These are phyloP conservation scores for Megastigmus dorsalis DNA, from an alignment of 2,888 invertebrate species.

Conservation along the genomic window DNA sequence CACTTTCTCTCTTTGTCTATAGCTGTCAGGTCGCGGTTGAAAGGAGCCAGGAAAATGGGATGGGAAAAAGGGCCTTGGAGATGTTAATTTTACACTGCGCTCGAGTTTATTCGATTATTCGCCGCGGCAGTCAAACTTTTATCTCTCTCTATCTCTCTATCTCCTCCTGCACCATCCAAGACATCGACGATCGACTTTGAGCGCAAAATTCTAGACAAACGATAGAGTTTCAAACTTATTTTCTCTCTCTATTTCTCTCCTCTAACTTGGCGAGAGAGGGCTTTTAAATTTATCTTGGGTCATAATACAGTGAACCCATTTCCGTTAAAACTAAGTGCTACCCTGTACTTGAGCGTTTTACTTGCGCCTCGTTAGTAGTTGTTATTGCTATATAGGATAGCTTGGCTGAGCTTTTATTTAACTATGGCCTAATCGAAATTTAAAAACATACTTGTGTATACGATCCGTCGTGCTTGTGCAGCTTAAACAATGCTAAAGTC, in stretches of 20 bases:
- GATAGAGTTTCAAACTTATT: slow-evolving; percentile 25
- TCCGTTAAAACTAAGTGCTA: background rate
- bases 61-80: slow-evolving; percentile 22
- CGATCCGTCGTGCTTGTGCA: no score
- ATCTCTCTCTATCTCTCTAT: no score
- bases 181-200: background rate
- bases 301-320: slow-evolving; percentile 17
- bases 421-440: no score
- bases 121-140: background rate
- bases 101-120: slow-evolving; percentile 58
- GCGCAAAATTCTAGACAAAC: slow-evolving; percentile 11
- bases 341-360: background rate
- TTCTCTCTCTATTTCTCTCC: no score
- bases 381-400: no score
- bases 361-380: no score
- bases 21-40: background rate
- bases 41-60: background rate
- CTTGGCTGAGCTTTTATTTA: no score
- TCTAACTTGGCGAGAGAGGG: background rate
- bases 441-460: no score
- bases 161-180: no score
- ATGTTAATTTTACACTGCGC: slow-evolving; percentile 58
- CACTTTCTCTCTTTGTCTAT: slow-evolving; percentile 23
- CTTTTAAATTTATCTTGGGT: slow-evolving; percentile 22
- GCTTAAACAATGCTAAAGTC: no score